phyloP scores from a whole-genome alignment of 2,888 invertebrate species.

The Euproctis similis region DNA sequence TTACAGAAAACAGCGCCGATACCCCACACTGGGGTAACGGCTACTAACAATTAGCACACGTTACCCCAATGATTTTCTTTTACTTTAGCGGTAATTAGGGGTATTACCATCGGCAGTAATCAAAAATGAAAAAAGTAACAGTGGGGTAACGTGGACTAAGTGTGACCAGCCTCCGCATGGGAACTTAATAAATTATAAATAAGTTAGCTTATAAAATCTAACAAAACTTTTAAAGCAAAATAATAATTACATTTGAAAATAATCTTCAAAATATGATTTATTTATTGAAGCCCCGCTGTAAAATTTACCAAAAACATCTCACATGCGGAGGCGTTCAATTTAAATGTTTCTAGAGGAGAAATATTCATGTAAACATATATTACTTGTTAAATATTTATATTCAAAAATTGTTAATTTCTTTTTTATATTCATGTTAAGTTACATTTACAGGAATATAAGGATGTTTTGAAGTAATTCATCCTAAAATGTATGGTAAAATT shows the following conservation, averaged over 20 bases:
- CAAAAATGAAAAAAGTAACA: too few species aligned
- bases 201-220: slow-evolving; percentile 1
- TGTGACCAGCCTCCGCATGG: slow-evolving; percentile 1
- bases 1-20: slow-evolving; percentile 1
- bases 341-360: slow-evolving; percentile 16
- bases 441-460: too few species aligned
- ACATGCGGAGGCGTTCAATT: slow-evolving; percentile 5
- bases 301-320: too few species aligned
- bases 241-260: background rate
- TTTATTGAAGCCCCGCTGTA: too few species aligned
- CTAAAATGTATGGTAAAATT: too few species aligned
- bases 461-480: too few species aligned
- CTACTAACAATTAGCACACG: background rate
- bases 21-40: background rate
- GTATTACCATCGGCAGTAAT: background rate
- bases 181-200: slow-evolving; percentile 1
- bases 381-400: too few species aligned
- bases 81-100: background rate
- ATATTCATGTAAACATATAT: background rate
- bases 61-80: background rate
- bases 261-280: too few species aligned
- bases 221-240: slow-evolving; percentile 2
- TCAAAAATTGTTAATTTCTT: too few species aligned
- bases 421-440: too few species aligned
- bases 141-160: background rate